A percentile compares a stretch with the other conserved stretches of the same genome.
phyloP scores from a whole-genome alignment of 2,113 vertebrate genomes.

The Cygnus buccinator region DNA sequence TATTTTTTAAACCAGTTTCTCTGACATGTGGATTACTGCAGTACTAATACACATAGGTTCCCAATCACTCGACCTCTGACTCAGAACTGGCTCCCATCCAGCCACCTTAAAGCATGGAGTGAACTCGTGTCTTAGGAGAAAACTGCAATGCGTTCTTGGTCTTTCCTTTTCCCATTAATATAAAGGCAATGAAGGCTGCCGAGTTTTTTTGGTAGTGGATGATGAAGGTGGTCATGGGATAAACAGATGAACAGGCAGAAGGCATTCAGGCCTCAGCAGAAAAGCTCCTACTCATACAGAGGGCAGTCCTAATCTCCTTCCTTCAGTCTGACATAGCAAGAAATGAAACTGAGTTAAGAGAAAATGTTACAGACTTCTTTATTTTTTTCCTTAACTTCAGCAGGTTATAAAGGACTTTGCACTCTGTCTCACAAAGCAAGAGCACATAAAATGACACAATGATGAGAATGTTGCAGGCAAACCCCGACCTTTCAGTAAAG shows the following conservation, averaged over 20 bases:
- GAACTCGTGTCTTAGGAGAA: neutral
- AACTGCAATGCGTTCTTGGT: neutral
- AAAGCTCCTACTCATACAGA: neutral
- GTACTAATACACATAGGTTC: neutral
- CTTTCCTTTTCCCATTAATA: neutral
- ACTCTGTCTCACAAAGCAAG: neutral
- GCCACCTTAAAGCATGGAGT: fast-evolving
- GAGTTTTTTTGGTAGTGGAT: neutral
- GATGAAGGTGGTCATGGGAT: neutral
- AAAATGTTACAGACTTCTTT: neutral
- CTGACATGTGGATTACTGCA: neutral
- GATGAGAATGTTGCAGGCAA: neutral
- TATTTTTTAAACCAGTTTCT: neutral
- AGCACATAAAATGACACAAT: neutral
- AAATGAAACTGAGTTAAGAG: neutral
- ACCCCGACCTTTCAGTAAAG: neutral
- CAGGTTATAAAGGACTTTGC: neutral
- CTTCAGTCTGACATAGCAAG: neutral
- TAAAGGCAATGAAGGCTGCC: neutral
- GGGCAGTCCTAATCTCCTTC: neutral
- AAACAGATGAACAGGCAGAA: neutral
- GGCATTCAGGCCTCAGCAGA: neutral
- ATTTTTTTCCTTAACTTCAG: neutral
- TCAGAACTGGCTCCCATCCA: neutral
- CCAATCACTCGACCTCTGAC: neutral